A percentile compares a stretch with the other conserved stretches of the same genome.
These are phyloP conservation scores for Thunnus maccoyii DNA, from an alignment of 2,113 vertebrate genomes.

Conservation along the genomic window DNA sequence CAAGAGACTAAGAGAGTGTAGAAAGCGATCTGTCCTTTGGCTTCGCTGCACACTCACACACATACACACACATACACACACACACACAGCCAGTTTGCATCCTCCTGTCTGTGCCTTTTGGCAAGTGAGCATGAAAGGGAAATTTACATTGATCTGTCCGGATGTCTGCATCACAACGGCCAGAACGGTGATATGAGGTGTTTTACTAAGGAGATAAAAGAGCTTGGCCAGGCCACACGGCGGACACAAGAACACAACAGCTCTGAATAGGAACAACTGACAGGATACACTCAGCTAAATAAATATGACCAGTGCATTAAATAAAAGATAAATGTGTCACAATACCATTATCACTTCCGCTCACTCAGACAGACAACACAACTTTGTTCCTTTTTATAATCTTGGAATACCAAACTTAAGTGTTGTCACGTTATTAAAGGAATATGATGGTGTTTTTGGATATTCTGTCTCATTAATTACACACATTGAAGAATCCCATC, in stretches of 20 bases:
- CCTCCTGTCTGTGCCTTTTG: constrained; percentile 46
- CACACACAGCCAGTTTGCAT: constrained; percentile 22
- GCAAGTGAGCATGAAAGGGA: constrained; percentile 60
- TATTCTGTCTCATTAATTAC: neutral
- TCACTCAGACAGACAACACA: constrained; percentile 31
- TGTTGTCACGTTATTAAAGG: constrained; percentile 5
- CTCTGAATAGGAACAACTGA: constrained; percentile 36
- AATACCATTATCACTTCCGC: constrained; percentile 46
- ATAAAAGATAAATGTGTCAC: constrained; percentile 52
- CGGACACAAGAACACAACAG: constrained; percentile 33
- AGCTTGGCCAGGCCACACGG: constrained; percentile 12
- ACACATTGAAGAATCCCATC: neutral
- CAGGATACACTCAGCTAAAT: constrained; percentile 66
- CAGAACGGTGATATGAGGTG: constrained; percentile 60
- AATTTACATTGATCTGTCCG: constrained; percentile 45
- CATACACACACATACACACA: constrained; percentile 14
- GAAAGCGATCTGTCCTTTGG: constrained; percentile 16
- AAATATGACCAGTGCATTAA: constrained; percentile 38
- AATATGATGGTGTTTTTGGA: accelerated
- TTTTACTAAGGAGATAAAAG: constrained; percentile 73
- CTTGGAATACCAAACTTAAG: constrained; percentile 12
- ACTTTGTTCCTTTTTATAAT: constrained; percentile 31
- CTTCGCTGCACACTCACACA: constrained; percentile 15
- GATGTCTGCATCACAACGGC: constrained; percentile 62
- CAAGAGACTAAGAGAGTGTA: constrained; percentile 8